Base-by-base conservation (phyloP, 2,113 vertebrate genomes). In the Ploceus nigricollis region DNA sequence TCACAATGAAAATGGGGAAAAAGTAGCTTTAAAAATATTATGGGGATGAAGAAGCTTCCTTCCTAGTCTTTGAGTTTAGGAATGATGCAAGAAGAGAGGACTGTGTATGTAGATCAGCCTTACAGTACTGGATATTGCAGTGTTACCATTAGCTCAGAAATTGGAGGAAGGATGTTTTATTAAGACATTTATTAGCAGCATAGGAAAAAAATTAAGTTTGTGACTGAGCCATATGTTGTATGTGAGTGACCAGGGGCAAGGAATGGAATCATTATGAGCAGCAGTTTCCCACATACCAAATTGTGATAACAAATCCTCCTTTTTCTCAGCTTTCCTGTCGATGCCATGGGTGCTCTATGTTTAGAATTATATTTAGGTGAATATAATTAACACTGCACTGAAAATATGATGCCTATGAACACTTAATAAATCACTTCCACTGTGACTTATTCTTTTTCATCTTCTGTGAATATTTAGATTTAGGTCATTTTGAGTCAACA, bases 321-420 rank as follows among this genome's bases (percentile, higher is more conserved):
- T 68, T 75, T 79, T 37, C 19, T 48, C 82, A 71, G 30, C 31
- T 86, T 88, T 13, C 35, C 23, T 47, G 2, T 40, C 44, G 31
- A 28, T 0, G 0, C 61, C n/a, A 18, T 8, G 24, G 37, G 42
- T 40, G 20, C 25, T 60, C 40, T 28, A 18, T 33, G 15, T 69
- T n/a, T n/a, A n/a, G n/a, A n/a, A n/a, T n/a, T n/a, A n/a, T n/a
- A n/a, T n/a, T n/a, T 77, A 53, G 25, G 17, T 65, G 33, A 44
- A 31, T 37, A n/a, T 31, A 60, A 35, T 24, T n/a, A 57, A 44
- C 17, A 44, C 7, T 40, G 23, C 39, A 48, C 15, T 53, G 33
- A 44, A 90, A 76, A 69, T 64, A 15, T 23, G 20, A 68, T 35
- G 30, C 16, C 5, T 63, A 4, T 58, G 58, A 73, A 35, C 33